These are phyloP conservation scores for Amazona vittata DNA, from an alignment of 2,113 vertebrate species.

Conservation along the genomic window DNA sequence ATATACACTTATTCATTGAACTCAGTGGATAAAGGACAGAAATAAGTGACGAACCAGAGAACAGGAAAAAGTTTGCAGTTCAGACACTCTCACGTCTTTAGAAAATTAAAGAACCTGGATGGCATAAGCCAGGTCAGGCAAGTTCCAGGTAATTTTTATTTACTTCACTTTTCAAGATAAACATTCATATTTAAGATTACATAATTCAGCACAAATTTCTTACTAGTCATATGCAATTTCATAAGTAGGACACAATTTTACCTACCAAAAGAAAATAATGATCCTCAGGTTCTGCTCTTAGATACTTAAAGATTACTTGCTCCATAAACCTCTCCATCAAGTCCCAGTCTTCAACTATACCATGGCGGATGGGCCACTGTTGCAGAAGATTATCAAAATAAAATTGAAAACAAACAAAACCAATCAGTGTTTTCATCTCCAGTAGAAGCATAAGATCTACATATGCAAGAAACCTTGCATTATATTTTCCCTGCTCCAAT, in stretches of 20 bases:
- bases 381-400: neutral
- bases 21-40: neutral
- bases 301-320: slow-evolving; percentile 98
- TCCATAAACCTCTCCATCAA: slow-evolving; percentile 99
- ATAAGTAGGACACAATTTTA: neutral
- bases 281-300: slow-evolving; percentile 96
- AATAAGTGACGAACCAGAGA: neutral
- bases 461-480: neutral
- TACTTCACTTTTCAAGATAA: neutral
- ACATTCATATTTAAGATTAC: neutral
- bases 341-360: slow-evolving; percentile 99
- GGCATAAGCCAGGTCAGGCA: neutral
- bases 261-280: slow-evolving; percentile 98
- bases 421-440: neutral
- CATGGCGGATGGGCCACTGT: slow-evolving; percentile 98
- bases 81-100: neutral
- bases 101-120: neutral
- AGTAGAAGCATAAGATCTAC: neutral
- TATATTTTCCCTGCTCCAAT: fast-evolving
- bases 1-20: neutral
- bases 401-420: neutral
- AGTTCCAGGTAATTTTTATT: neutral
- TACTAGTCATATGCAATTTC: neutral
- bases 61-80: neutral
- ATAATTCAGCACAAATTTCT: neutral